A percentile compares a stretch with the other conserved stretches of the same genome.
Conservation (phyloP, 2,888 invertebrate species). For the Meganola albula region DNA sequence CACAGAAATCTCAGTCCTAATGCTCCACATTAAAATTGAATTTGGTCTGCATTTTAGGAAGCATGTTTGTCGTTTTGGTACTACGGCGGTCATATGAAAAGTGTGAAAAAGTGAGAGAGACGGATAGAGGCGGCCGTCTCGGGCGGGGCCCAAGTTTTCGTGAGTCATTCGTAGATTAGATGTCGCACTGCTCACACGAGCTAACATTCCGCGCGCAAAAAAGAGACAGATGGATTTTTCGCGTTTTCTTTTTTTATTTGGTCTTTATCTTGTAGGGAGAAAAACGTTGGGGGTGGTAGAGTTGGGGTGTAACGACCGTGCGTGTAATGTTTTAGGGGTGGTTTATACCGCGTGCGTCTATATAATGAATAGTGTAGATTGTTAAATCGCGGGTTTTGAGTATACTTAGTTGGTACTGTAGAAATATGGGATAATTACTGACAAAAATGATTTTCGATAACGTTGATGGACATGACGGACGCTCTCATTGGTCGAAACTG, state of each 20-base stretch:
- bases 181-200: slow-evolving; percentile 57
- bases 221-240: slow-evolving; percentile 67
- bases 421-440: slow-evolving; percentile 67
- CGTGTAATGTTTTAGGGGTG: slow-evolving; percentile 72
- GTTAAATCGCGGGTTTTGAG: slow-evolving; percentile 72
- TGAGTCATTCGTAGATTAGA: slow-evolving; percentile 75
- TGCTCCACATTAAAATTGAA: background rate
- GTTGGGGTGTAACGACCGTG: slow-evolving; percentile 49
- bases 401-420: slow-evolving; percentile 58
- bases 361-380: slow-evolving; percentile 74
- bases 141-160: slow-evolving; percentile 77
- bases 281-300: slow-evolving; percentile 57
- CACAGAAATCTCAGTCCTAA: slow-evolving; percentile 27
- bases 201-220: slow-evolving; percentile 33
- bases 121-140: slow-evolving; percentile 74
- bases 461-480: slow-evolving; percentile 41
- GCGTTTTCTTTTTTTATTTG: slow-evolving; percentile 76
- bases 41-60: slow-evolving; percentile 11
- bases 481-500: slow-evolving; percentile 23
- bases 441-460: slow-evolving; percentile 64
- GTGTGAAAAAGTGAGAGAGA: slow-evolving; percentile 78
- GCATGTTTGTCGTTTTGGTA: slow-evolving; percentile 29
- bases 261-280: slow-evolving; percentile 75
- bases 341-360: slow-evolving; percentile 42
- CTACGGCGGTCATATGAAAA: slow-evolving; percentile 54